These are phyloP conservation scores for Callimorpha dominula DNA, from an alignment of 2,888 invertebrate species.

Conservation along the genomic window DNA sequence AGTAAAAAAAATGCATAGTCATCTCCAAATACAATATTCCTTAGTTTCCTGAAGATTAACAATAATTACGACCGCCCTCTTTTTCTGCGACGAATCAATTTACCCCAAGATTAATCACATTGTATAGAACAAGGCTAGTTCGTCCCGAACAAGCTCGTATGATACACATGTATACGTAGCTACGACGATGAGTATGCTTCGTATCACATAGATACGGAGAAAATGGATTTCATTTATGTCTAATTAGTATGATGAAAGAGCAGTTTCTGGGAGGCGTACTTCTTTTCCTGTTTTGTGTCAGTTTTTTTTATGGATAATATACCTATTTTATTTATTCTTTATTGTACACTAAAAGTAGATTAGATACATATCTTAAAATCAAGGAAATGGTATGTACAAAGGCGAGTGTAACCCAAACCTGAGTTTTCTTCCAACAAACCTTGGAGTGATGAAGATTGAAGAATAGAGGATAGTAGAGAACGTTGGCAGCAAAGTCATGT, in stretches of 20 bases:
- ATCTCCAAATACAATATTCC: background rate
- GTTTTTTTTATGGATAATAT: slow-evolving; percentile 8
- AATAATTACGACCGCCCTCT: slow-evolving; percentile 30
- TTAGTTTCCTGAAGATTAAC: slow-evolving; percentile 16
- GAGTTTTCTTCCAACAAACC: too few species aligned
- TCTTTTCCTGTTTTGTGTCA: slow-evolving; percentile 27
- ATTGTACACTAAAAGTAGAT: too few species aligned
- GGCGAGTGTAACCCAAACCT: too few species aligned
- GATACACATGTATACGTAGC: slow-evolving; percentile 20
- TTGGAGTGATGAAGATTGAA: too few species aligned
- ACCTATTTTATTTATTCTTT: too few species aligned
- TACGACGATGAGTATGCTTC: slow-evolving; percentile 47
- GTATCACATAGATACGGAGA: slow-evolving; percentile 38
- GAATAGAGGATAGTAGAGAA: too few species aligned
- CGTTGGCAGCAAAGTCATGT: too few species aligned
- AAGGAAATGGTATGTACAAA: too few species aligned
- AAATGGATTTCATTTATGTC: slow-evolving; percentile 43
- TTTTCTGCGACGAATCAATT: slow-evolving; percentile 50
- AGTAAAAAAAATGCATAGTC: slow-evolving; percentile 1
- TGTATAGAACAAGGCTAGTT: slow-evolving; percentile 39
- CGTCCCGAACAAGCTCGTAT: slow-evolving; percentile 36
- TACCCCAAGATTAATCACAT: slow-evolving; percentile 50
- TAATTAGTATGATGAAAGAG: slow-evolving; percentile 59
- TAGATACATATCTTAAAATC: too few species aligned
- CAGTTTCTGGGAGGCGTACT: slow-evolving; percentile 36